Evolutionary conservation across 2,113 vertebrate species (phyloP), one percentile per base, ranked within the genome.

Genomic region (Brienomyrus brachyistius): DNA sequence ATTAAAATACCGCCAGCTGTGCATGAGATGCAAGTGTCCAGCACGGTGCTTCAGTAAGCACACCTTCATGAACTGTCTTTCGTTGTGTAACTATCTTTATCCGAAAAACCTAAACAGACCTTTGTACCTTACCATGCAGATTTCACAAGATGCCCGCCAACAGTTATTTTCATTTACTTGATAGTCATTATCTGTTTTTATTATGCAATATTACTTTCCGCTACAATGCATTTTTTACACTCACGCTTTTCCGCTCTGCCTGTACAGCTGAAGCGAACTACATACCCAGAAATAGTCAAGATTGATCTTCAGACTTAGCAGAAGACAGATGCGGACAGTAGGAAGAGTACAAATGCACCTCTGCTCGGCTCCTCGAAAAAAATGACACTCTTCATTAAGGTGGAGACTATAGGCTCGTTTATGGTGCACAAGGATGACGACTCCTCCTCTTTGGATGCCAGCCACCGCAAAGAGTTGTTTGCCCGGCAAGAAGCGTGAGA

Each of bases 371-470:
- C 19, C 52, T 89, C 88, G 70, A 17, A 13, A 23, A 21, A 23
- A 23, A 9, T 1, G 31, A 10, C 43, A 62, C 56, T 21, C 6
- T 88, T n/a, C 6, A 27, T 88, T 89, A 88, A 92, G 91, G 93
- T 91, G 93, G 92, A 92, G 92, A 91, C 90, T 89, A 21, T 47
- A 86, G 27, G 43, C 56, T 77, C 45, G 40, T 83, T 59, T 31
- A 31, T 45, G 51, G 27, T 23, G 70, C 17, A 6, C 17, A 77
- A 52, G 77, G 50, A 88, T 91, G 7, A 35, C 27, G 56, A 90
- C 92, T 88, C 93, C 91, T 92, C 94, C 93, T 93, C 56, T 77
- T 90, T 88, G 31, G 89, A 88, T 52, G 5, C 9, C 52, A 21
- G 52, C 50, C 66, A 62, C 50, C n/a, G 50, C 5, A 54, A 87